Evolutionary conservation across 1,140 invertebrate genomes (phyloP).

Genomic region (Heliconius congener): DNA sequence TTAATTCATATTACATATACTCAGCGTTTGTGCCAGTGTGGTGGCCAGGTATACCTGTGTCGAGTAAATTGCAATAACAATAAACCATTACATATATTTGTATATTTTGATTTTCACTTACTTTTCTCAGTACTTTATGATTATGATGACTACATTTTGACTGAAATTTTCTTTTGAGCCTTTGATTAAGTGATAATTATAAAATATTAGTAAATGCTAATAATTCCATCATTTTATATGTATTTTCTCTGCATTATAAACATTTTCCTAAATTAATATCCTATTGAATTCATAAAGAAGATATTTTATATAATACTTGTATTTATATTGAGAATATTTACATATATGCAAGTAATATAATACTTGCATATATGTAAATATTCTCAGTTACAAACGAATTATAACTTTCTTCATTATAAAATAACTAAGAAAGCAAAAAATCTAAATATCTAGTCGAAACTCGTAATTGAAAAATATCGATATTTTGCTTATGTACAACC

Average conservation of each 20-base stretch:
- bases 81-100: constrained; percentile 15
- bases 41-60: constrained; percentile 1
- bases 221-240: no score
- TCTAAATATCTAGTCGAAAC: no score
- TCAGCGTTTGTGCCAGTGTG: constrained; percentile 9
- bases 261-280: neutral
- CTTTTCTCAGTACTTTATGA: neutral
- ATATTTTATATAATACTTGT: no score
- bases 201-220: no score
- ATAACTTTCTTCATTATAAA: no score
- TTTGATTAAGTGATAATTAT: no score
- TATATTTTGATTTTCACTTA: constrained; percentile 14
- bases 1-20: constrained; percentile 3
- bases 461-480: neutral
- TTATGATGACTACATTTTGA: neutral
- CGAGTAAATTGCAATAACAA: constrained; percentile 9
- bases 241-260: neutral
- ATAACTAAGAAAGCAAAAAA: no score
- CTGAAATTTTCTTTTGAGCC: neutral
- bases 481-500: neutral
- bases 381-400: no score
- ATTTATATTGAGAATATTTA: no score
- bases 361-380: no score
- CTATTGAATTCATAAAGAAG: no score
- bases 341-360: no score